phyloP scores from a whole-genome alignment of 2,113 vertebrate species.

The Psammodynastes pulverulentus region DNA sequence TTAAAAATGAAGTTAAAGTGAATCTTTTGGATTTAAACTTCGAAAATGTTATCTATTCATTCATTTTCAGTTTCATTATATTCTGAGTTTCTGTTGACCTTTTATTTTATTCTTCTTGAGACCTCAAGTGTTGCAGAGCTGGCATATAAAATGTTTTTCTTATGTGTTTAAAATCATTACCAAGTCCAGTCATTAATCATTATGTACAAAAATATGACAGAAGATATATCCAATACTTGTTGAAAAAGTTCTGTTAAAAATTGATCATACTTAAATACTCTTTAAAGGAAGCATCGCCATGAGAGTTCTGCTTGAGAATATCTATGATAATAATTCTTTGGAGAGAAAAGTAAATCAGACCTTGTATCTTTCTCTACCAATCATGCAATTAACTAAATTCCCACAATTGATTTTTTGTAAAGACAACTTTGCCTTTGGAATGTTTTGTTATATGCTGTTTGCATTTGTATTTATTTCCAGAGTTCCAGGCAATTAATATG shows the following conservation, averaged over 20 bases:
- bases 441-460: constrained; percentile 52
- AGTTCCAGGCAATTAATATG: constrained; percentile 44
- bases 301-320: constrained; percentile 48
- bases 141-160: not conserved
- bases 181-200: not conserved
- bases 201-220: not conserved
- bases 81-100: constrained; percentile 1
- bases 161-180: not conserved
- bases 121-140: not conserved
- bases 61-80: not conserved
- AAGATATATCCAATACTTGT: constrained; percentile 7
- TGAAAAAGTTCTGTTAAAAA: constrained; percentile 46
- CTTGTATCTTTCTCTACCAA: constrained; percentile 38
- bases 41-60: not conserved
- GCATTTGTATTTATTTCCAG: constrained; percentile 32
- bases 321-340: constrained; percentile 50
- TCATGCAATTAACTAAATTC: constrained; percentile 49
- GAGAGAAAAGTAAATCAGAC: constrained; percentile 55
- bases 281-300: constrained; percentile 55
- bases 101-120: not conserved
- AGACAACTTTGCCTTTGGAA: constrained; percentile 38
- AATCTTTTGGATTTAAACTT: not conserved
- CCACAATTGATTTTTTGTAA: constrained; percentile 38
- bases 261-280: constrained; percentile 51
- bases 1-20: not conserved